Evolutionary conservation across 2,113 vertebrate genomes (phyloP).

Genomic region (Sula dactylatra): DNA sequence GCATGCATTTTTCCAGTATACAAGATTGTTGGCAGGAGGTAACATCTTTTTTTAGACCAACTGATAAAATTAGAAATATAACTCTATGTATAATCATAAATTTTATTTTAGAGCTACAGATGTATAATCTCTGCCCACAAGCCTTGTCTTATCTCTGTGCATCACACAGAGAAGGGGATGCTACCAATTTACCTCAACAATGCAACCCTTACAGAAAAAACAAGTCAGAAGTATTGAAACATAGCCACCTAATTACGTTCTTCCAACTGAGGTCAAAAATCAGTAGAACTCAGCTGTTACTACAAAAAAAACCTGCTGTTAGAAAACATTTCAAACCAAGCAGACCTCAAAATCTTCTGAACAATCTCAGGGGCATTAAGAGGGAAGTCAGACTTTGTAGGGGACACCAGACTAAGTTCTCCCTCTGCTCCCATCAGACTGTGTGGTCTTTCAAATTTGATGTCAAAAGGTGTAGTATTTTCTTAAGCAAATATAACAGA

Average conservation of each 20-base stretch:
- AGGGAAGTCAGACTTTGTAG: not conserved
- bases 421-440: not conserved
- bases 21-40: not conserved
- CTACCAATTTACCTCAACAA: not conserved
- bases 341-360: not conserved
- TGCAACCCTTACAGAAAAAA: not conserved
- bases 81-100: not conserved
- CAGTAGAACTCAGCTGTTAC: not conserved
- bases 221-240: not conserved
- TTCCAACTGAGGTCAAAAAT: not conserved
- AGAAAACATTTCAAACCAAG: not conserved
- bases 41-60: not conserved
- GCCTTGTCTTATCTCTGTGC: not conserved
- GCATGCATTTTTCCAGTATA: not conserved
- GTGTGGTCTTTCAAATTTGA: not conserved
- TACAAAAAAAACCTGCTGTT: not conserved
- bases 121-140: not conserved
- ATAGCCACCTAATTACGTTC: not conserved
- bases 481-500: not conserved
- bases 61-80: not conserved
- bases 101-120: not conserved
- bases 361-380: not conserved
- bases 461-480: not conserved
- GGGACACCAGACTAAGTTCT: not conserved
- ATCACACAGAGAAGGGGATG: not conserved